These are phyloP conservation scores for Meleagris gallopavo DNA, from an alignment of 2,113 vertebrate genomes.

Conservation along the genomic window DNA sequence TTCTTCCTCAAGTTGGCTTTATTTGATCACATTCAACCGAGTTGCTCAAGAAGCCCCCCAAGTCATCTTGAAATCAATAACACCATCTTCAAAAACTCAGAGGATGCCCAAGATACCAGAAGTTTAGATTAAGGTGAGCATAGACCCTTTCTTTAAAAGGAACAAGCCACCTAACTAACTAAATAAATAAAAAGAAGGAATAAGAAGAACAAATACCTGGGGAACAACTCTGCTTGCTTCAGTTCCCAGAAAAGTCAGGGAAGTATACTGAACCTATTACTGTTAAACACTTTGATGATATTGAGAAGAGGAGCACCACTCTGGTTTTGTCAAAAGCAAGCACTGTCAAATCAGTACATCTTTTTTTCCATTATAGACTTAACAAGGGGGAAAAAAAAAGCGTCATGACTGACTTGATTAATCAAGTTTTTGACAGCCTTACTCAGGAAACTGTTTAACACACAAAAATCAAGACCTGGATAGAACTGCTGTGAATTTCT, in stretches of 20 bases:
- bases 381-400: neutral
- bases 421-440: neutral
- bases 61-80: constrained; percentile 10
- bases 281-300: neutral
- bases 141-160: neutral
- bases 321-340: neutral
- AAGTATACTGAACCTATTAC: neutral
- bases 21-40: neutral
- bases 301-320: neutral
- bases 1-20: neutral
- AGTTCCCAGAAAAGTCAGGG: neutral
- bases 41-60: neutral
- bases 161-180: too few relatives aligned
- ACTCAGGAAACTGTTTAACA: neutral
- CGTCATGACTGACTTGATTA: neutral
- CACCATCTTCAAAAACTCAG: neutral
- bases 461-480: neutral
- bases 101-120: neutral
- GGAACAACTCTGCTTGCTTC: neutral
- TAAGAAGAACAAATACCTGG: neutral
- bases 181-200: neutral
- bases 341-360: neutral
- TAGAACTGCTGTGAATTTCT: neutral
- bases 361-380: neutral
- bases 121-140: neutral